A percentile compares a stretch with the other conserved stretches of the same genome.
phyloP scores from a whole-genome alignment of 2,888 invertebrate genomes.

The Lasioglossum morio region DNA sequence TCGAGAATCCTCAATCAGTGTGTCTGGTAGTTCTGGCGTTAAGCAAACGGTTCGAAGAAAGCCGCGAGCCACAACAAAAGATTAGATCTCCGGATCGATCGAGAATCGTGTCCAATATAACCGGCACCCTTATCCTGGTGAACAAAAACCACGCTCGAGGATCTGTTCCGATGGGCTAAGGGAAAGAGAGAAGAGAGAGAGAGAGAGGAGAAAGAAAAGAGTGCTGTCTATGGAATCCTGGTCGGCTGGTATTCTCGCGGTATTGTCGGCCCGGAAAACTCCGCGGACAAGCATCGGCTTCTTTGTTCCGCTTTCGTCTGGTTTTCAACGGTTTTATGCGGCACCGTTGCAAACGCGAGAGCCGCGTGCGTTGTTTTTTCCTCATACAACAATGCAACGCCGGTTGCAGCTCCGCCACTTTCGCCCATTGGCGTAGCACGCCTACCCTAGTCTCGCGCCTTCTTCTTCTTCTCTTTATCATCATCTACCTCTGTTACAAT shows the following conservation, averaged over 20 bases:
- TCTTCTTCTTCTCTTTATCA: background rate
- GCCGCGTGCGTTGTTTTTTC: constrained; percentile 29
- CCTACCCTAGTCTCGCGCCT: background rate
- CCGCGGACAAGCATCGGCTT: constrained; percentile 30
- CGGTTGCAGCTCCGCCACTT: constrained; percentile 35
- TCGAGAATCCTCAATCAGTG: background rate
- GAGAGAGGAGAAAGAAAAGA: background rate
- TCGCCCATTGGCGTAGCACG: constrained; percentile 16
- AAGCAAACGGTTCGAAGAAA: background rate
- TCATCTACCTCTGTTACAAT: background rate
- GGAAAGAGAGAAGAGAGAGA: background rate
- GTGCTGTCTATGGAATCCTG: constrained; percentile 8
- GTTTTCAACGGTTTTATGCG: constrained; percentile 30
- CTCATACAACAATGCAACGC: constrained; percentile 38
- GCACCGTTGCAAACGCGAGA: background rate
- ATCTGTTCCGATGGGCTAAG: constrained; percentile 13
- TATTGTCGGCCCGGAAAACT: constrained; percentile 37
- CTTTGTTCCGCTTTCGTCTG: constrained; percentile 43
- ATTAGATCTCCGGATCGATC: background rate
- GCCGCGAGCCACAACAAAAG: background rate
- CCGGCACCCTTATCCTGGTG: constrained; percentile 9
- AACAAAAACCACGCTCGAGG: constrained; percentile 15
- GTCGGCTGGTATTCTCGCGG: background rate
- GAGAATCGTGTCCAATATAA: background rate
- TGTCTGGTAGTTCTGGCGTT: background rate